Base-by-base conservation (phyloP, 2,888 invertebrate species). In the Psylliodes chrysocephalus region DNA sequence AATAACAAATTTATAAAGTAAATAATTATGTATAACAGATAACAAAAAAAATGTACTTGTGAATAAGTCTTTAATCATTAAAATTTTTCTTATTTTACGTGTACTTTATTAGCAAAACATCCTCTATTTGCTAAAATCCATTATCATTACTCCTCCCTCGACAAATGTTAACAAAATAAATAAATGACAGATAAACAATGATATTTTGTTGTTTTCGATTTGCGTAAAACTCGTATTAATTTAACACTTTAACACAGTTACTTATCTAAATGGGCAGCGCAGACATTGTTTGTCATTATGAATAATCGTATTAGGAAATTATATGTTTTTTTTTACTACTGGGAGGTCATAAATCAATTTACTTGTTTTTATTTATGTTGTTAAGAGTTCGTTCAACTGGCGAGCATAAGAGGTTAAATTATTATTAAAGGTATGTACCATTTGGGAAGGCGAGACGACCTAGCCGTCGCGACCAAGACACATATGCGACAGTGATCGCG, bases 271-370 rank as follows among this genome's bases (percentile, higher is more conserved):
- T 18, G 8, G 18, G 1, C n/a, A 17, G 6, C 18, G 18, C 8
- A 42, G 18, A 18, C 10, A 15, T 15, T 42, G 42, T 42, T 35
- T 42, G 10, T 42, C 18, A 18, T 8, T 18, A 17, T 42, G 7
- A 42, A 42, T 42, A 18, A 42, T 42, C 8, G 42, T 18, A 42
- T 42, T 42, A 42, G 42, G 18, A 42, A 42, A 42, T 42, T 42
- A 42, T 8, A 8, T 42, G 42, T 17, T 18, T 42, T 42, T n/a
- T 38, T 35, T 12, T 35, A n/a, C 12, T 2, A 42, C 42, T 42
- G 18, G 18, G 17, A 18, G 42, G 42, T 42, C 18, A 42, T 42
- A 42, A 42, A 42, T 18, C 12, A 42, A 42, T 18, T 18, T 42
- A 42, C 42, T 17, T 42, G 42, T 42, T 42, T 42, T 42, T 42